Percentiles rank a stretch among this genome's conserved stretches.
phyloP scores from a whole-genome alignment of 2,113 vertebrate species.

The Brachyhypopomus occidentalis region DNA sequence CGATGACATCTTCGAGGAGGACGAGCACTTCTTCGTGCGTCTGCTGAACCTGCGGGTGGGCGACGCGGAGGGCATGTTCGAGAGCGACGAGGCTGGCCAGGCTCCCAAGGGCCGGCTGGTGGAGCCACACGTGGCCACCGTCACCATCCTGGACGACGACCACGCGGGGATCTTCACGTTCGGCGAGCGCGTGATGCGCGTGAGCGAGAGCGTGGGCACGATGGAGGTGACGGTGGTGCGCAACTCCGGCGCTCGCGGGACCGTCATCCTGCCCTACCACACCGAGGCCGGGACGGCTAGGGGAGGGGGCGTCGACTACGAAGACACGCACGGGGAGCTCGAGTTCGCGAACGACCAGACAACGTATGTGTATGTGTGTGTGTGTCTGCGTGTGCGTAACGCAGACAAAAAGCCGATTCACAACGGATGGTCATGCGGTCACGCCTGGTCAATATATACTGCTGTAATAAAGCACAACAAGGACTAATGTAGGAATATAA shows the following conservation, averaged over 20 bases:
- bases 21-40: constrained; percentile 96
- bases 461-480: too few species aligned
- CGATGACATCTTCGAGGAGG: constrained; percentile 97
- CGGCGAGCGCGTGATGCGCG: constrained; percentile 80
- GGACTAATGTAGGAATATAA: too few species aligned
- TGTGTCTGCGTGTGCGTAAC: not conserved
- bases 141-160: constrained; percentile 97
- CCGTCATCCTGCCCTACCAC: constrained; percentile 89
- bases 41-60: constrained; percentile 91
- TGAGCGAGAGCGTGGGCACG: constrained; percentile 92
- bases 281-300: constrained; percentile 84
- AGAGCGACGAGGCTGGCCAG: constrained; percentile 79
- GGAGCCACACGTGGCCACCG: constrained; percentile 85
- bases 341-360: constrained; percentile 94
- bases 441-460: too few species aligned
- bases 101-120: constrained; percentile 82
- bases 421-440: too few species aligned
- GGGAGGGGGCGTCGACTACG: constrained; percentile 84
- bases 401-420: too few species aligned
- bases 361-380: constrained; percentile 76
- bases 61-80: constrained; percentile 93
- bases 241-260: constrained; percentile 91
- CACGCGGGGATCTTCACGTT: constrained; percentile 97
- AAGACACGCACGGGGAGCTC: constrained; percentile 86
- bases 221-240: constrained; percentile 90